phyloP scores from a whole-genome alignment of 2,797 vertebrate genomes.

The Cirrhinus molitorella region DNA sequence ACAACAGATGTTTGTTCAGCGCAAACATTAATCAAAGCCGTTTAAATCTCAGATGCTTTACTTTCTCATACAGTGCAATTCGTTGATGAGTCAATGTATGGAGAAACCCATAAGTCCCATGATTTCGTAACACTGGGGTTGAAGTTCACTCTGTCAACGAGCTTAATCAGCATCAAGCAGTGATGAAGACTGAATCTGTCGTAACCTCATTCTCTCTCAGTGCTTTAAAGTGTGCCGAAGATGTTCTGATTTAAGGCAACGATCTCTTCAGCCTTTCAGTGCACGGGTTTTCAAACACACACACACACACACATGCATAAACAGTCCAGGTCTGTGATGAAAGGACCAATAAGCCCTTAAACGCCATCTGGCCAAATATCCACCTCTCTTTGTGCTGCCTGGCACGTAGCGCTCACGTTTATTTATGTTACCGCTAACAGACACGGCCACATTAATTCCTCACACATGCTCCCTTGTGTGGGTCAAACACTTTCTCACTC shows the following conservation, averaged over 20 bases:
- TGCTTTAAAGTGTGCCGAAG: neutral
- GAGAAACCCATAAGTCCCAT: neutral
- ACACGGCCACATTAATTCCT: constrained; percentile 45
- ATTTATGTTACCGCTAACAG: constrained; percentile 39
- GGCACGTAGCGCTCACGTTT: constrained; percentile 62
- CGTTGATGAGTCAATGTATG: neutral
- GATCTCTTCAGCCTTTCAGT: constrained; percentile 29
- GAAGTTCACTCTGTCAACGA: constrained; percentile 66
- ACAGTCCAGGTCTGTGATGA: constrained; percentile 53
- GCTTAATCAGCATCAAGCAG: constrained; percentile 62
- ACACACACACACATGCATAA: constrained; percentile 1
- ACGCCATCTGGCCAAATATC: constrained; percentile 63
- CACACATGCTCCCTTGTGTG: constrained; percentile 37
- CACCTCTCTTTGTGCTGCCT: constrained; percentile 52
- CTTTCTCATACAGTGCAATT: neutral
- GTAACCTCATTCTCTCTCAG: constrained; percentile 7
- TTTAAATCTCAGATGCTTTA: neutral
- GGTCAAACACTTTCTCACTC: constrained; percentile 34
- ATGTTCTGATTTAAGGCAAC: constrained; percentile 54
- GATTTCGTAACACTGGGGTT: constrained; percentile 11
- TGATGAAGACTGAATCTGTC: constrained; percentile 52
- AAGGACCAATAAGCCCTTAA: constrained; percentile 50
- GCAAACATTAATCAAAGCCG: constrained; percentile 19
- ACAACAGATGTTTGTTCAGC: constrained; percentile 1
- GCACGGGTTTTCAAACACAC: neutral